Evolutionary conservation across 2,888 invertebrate genomes (phyloP), one percentile per base, ranked within the genome.

Genomic region (Lathronympha strigana): DNA sequence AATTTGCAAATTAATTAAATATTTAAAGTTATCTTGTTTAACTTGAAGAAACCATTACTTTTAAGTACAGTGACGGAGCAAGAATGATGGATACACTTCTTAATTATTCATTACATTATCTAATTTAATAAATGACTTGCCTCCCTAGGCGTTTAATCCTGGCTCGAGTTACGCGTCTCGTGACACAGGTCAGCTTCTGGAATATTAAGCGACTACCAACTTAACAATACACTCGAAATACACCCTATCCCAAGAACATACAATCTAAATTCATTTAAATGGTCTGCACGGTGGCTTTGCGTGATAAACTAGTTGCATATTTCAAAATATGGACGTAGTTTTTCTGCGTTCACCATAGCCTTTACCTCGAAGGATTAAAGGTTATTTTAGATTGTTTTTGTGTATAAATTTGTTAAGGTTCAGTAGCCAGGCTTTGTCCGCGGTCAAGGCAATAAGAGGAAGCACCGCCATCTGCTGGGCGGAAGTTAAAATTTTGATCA

Each of bases 221-320:
- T 15, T 50, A 51, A 15, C 51, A 43, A 15, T n/a, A 6, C 51
- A 31, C 4, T 15, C 21, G 5, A 6, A 40, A 23, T 21, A 19
- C 11, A 61, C 61, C 31, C 21, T 61, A 51, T 49, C 19, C 13
- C 31, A 1, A 43, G 21, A 13, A 1, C 6, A 31, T 51, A 61
- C 51, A 40, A 51, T 21, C 2, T 40, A 51, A 11, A 21, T 33
- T 58, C 33, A n/a, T 23, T 33, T 1, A 33, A 25, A 31, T 1
- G 0, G 11, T 28, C 23, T n/a, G 63, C 11, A 50, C 15, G 15
- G 23, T 9, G 21, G 57, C 13, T 31, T 58, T 36, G 40, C 40
- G 25, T 63, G 57, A 63, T 63, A 63, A 63, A 63, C 63, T 63
- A 63, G 63, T 58, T 63, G 63, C 63, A 63, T 63, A 63, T 63